These are phyloP conservation scores for Drosophila seguyi DNA, from an alignment of 1,140 invertebrate species.

Conservation along the genomic window DNA sequence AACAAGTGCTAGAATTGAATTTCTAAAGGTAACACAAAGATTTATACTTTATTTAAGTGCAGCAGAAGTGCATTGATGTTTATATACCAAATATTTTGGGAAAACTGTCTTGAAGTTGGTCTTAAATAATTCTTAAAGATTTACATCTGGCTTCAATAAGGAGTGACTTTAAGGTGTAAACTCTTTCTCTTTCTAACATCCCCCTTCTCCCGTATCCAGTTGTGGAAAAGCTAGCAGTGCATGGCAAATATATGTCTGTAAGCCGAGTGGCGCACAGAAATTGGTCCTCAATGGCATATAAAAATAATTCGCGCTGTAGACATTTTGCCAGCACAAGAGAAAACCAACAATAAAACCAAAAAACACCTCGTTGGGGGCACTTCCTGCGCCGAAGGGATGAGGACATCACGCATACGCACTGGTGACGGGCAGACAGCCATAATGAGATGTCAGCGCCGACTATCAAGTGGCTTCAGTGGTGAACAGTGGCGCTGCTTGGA, in stretches of 20 bases:
- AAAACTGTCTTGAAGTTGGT: not conserved
- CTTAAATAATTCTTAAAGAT: too few species aligned
- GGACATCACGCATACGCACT: slow-evolving; percentile 77
- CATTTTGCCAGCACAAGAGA: slow-evolving; percentile 69
- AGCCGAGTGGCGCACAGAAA: slow-evolving; percentile 37
- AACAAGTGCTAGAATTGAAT: slow-evolving; percentile 6
- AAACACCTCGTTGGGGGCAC: slow-evolving; percentile 4
- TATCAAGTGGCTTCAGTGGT: slow-evolving; percentile 74
- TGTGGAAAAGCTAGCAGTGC: slow-evolving; percentile 21
- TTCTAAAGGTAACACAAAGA: not conserved
- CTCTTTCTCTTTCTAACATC: not conserved
- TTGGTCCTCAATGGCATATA: slow-evolving; percentile 76
- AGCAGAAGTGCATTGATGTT: not conserved
- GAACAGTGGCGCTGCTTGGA: slow-evolving; percentile 52
- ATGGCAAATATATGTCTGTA: slow-evolving; percentile 32
- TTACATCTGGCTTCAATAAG: not conserved
- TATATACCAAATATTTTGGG: not conserved
- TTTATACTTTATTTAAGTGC: not conserved
- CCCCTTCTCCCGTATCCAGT: not conserved
- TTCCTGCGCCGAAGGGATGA: slow-evolving; percentile 1
- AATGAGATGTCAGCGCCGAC: slow-evolving; percentile 81
- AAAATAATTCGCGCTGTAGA: slow-evolving; percentile 79
- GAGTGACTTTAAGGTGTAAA: not conserved
- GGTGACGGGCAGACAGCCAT: slow-evolving; percentile 72
- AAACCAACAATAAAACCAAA: not conserved